Percentiles rank a stretch among this genome's conserved stretches.
Conservation (phyloP, 2,888 invertebrate genomes). For the Drosophila paramelanica region DNA sequence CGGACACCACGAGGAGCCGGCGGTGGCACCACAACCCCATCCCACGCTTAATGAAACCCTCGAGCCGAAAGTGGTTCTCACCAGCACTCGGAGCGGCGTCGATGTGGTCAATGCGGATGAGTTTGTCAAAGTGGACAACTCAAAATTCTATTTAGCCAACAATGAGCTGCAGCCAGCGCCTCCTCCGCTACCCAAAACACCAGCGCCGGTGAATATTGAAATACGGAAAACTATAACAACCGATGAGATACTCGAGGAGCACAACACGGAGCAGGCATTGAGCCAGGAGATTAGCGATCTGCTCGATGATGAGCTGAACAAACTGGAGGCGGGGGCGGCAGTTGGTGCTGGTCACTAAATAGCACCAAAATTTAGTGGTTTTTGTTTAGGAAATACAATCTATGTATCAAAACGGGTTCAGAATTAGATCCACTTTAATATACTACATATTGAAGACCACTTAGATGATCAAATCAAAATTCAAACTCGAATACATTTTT, state of each 20-base stretch:
- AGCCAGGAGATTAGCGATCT: slow-evolving; percentile 83
- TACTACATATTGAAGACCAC: background rate
- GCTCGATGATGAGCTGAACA: slow-evolving; percentile 83
- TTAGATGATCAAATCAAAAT: background rate
- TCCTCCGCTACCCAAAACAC: slow-evolving; percentile 69
- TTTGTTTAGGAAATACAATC: background rate
- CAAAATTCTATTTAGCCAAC: slow-evolving; percentile 82
- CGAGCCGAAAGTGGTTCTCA: slow-evolving; percentile 55
- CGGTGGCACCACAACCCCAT: slow-evolving; percentile 59
- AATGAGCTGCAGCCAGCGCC: slow-evolving; percentile 52
- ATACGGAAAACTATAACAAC: slow-evolving; percentile 82
- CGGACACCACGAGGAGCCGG: slow-evolving; percentile 70
- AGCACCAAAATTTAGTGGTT: slow-evolving; percentile 6
- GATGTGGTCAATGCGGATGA: slow-evolving; percentile 75
- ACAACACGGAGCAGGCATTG: slow-evolving; percentile 78
- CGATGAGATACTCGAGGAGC: slow-evolving; percentile 82
- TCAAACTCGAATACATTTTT: slow-evolving; percentile 1
- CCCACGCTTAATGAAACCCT: slow-evolving; percentile 52
- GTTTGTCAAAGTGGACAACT: slow-evolving; percentile 78
- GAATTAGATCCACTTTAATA: background rate
- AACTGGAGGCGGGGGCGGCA: slow-evolving; percentile 54
- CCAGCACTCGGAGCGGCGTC: slow-evolving; percentile 67
- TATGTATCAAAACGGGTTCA: background rate
- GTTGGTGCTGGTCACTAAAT: slow-evolving; percentile 42
- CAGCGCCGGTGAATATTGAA: slow-evolving; percentile 83